Base-by-base conservation (phyloP, 2,113 vertebrate species). In the Dolichotis patagonum region DNA sequence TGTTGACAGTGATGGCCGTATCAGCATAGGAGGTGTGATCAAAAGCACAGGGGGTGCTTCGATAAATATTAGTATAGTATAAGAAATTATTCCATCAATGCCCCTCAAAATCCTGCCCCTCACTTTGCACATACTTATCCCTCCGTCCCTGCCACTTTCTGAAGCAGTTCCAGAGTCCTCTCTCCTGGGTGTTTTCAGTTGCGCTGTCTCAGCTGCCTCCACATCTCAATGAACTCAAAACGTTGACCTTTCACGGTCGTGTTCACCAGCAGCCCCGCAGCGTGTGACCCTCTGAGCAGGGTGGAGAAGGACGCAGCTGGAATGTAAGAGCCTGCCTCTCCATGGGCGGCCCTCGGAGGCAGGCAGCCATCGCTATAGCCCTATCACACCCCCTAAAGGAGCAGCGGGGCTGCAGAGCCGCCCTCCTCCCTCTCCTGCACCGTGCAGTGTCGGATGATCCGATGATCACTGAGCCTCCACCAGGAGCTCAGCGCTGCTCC, bases 271-370 rank as follows among this genome's bases (percentile, higher is more conserved):
- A 78, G 14, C 0, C 75, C 19, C 75, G 16, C 43, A 17, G 43
- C 16, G 28, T 10, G 8, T 3, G 3, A 32, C 3, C 17, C 75
- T 1, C 4, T 30, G 43, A 49, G 13, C n/a, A 7, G 6, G 41
- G 41, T 46, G 73, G 24, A 14, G 3, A 13, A 46, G 75, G 43
- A 32, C 75, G 16, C 14, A 9, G 75, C 28, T 7, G 30, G 28
- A 32, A 17, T 7, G 17, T 46, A 7, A 43, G 43, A 32, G 75
- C 43, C 69, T 8, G 7, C 26, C 75, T 49, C 26, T 49, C 73
- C 30, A 26, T 4, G 73, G 24, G 16, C 7, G 73, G 73, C 43
- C 8, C 26, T 77, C 41, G 3, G 41, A 3, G 43, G 26, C 73
- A 3, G 43, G 26, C 73, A 43, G 13, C 41, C 14, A 14, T 77